These are phyloP conservation scores for Acanthopleura granulata DNA, from an alignment of 2,888 invertebrate species.

Conservation along the genomic window DNA sequence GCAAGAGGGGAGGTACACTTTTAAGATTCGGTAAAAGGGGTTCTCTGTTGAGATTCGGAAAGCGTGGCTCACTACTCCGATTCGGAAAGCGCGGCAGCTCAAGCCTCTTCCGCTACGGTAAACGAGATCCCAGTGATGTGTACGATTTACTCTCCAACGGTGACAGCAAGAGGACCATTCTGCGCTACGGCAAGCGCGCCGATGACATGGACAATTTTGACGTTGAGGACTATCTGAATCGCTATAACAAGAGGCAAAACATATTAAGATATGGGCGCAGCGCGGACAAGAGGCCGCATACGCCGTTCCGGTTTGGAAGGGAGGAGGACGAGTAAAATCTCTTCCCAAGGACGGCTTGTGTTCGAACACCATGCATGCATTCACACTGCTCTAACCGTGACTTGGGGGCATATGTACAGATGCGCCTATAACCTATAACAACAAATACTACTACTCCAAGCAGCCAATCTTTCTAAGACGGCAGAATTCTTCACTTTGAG, in stretches of 20 bases:
- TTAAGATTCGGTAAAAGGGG: slow-evolving; percentile 34
- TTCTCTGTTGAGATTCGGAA: slow-evolving; percentile 47
- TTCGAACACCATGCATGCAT: too few species aligned
- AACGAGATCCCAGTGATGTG: neutral
- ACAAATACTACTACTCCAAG: too few species aligned
- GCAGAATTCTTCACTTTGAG: too few species aligned
- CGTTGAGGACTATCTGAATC: slow-evolving; percentile 9
- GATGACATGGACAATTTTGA: slow-evolving; percentile 21
- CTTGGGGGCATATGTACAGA: too few species aligned
- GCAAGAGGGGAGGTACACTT: slow-evolving; percentile 11
- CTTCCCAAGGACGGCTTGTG: too few species aligned
- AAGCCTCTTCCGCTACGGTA: slow-evolving; percentile 23
- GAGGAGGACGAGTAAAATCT: slow-evolving; percentile 26
- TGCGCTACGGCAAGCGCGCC: slow-evolving; percentile 23
- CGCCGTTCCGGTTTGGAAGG: slow-evolving; percentile 37
- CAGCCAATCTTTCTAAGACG: too few species aligned
- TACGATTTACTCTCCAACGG: slow-evolving; percentile 20
- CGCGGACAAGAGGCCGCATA: slow-evolving; percentile 33
- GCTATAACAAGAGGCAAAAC: slow-evolving; percentile 13
- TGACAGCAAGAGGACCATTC: slow-evolving; percentile 16
- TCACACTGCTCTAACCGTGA: too few species aligned
- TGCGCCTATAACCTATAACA: too few species aligned
- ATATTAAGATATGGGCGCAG: slow-evolving; percentile 37
- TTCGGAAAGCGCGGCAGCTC: slow-evolving; percentile 45
- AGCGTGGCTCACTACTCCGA: slow-evolving; percentile 43